These are phyloP conservation scores for Zootoca vivipara DNA, from an alignment of 2,113 vertebrate species.

Conservation along the genomic window DNA sequence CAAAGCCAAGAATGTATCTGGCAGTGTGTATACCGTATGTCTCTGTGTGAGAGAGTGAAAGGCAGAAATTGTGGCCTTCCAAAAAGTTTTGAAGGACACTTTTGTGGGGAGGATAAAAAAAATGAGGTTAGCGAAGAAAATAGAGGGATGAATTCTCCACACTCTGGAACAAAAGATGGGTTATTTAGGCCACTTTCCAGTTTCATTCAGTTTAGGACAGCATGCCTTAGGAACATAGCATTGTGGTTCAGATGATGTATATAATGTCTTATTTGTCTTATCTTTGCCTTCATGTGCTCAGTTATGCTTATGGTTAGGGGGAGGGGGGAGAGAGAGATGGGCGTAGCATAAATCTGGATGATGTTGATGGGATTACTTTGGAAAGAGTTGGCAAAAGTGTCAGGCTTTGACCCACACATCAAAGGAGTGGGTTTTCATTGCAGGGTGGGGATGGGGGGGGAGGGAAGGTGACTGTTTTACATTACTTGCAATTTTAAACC, in stretches of 20 bases:
- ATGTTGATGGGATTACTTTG: slow-evolving; percentile 19
- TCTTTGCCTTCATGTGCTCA: slow-evolving; percentile 36
- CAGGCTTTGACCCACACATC: background rate
- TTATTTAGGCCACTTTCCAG: slow-evolving; percentile 10
- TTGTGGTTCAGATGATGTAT: slow-evolving; percentile 21
- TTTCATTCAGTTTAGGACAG: background rate
- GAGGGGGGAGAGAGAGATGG: background rate
- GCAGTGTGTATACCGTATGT: background rate
- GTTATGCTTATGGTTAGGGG: slow-evolving; percentile 19
- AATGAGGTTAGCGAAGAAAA: rapidly evolving
- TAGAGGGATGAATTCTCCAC: background rate
- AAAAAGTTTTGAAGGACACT: background rate
- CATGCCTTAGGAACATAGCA: slow-evolving; percentile 42
- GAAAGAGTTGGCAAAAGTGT: slow-evolving; percentile 16
- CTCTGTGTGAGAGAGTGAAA: background rate
- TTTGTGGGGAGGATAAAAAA: background rate
- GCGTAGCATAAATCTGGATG: slow-evolving; percentile 33
- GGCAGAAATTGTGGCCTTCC: rapidly evolving
- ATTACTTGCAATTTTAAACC: slow-evolving; percentile 66
- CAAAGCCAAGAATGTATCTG: slow-evolving; percentile 14
- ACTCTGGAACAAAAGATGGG: background rate
- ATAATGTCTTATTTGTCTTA: slow-evolving; percentile 22
- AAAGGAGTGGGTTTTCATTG: slow-evolving; percentile 14
- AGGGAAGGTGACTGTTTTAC: slow-evolving; percentile 52
- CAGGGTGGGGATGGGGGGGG: slow-evolving; percentile 41